Base-by-base conservation (phyloP, 2,888 invertebrate genomes). In the Coleophora deauratella region DNA sequence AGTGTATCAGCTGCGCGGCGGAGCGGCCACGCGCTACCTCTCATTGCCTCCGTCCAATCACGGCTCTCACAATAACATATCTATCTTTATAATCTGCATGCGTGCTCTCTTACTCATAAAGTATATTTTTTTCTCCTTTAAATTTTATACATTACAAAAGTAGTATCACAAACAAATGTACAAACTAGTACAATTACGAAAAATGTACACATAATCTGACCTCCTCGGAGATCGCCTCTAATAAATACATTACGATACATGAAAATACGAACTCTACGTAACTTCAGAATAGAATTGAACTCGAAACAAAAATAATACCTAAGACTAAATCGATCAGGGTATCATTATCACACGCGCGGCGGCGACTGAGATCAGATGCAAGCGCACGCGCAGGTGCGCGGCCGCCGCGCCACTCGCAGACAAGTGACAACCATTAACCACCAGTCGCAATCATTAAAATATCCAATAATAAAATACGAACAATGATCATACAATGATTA, bases 151-250 rank as follows among this genome's bases (percentile, higher is more conserved):
- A 84, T 85, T 84, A 85, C 82, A 85, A 82, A 82, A 80, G 86
- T 86, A 86, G 85, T 86, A 86, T 86, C 86, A 86, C 86, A 86
- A 86, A 86, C 79, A 84, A 86, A 85, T 82, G 85, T 86, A 86
- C 85, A 71, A 82, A 79, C 82, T 80, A 81, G 84, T 82, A 80
- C 79, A 79, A 74, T 77, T 79, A 81, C 75, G 72, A 81, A 74
- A 43, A 76, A 76, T 77, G 73, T 75, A 77, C 73, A 75, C 74
- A 77, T 61, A 46, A 35, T 63, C 62, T 54, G 67, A 65, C 52
- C 68, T 54, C 71, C 59, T 52, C 58, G 60, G 74, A 68, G 79
- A 62, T 63, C 80, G 70, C 62, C 73, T 76, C 79, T 78, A 79
- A 80, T 80, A 80, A 80, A 81, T 81, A 81, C 79, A 71, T 72